Evolutionary conservation across 2,797 vertebrate species (phyloP).

Genomic region (Anableps anableps): DNA sequence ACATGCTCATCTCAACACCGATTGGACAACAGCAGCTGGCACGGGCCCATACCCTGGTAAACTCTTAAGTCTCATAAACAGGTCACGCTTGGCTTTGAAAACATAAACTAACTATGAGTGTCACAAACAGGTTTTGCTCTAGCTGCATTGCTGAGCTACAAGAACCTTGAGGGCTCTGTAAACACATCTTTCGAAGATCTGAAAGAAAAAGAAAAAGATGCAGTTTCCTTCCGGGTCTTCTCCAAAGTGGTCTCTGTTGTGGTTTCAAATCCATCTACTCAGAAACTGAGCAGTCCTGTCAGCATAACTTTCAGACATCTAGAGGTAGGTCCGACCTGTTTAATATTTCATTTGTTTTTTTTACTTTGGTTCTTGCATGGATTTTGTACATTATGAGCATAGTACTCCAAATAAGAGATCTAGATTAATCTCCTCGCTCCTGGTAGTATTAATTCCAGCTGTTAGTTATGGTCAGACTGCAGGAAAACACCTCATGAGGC

Average conservation of each 20-base stretch:
- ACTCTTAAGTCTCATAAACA: background rate
- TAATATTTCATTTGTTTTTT: background rate
- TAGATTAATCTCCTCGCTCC: background rate
- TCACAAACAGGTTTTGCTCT: slow-evolving; percentile 64
- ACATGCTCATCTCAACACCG: slow-evolving; percentile 63
- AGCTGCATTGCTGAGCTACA: slow-evolving; percentile 72
- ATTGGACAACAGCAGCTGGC: slow-evolving; percentile 77
- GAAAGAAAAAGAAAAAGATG: slow-evolving; percentile 20
- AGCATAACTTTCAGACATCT: slow-evolving; percentile 68
- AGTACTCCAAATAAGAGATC: background rate
- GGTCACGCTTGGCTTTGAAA: background rate
- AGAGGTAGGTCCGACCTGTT: slow-evolving; percentile 47
- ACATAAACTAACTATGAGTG: background rate
- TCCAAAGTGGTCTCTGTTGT: slow-evolving; percentile 72
- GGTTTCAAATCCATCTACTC: slow-evolving; percentile 75
- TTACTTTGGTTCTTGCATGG: background rate
- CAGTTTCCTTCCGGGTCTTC: slow-evolving; percentile 33
- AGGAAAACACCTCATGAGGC: background rate
- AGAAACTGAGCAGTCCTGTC: slow-evolving; percentile 52
- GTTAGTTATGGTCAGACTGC: background rate
- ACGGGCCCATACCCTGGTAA: slow-evolving; percentile 72
- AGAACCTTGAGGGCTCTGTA: slow-evolving; percentile 55
- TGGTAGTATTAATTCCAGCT: slow-evolving; percentile 11
- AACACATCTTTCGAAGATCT: slow-evolving; percentile 60
- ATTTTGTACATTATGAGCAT: background rate